Evolutionary conservation across 2,797 vertebrate genomes (phyloP).

Genomic region (Phalanger gymnotis): DNA sequence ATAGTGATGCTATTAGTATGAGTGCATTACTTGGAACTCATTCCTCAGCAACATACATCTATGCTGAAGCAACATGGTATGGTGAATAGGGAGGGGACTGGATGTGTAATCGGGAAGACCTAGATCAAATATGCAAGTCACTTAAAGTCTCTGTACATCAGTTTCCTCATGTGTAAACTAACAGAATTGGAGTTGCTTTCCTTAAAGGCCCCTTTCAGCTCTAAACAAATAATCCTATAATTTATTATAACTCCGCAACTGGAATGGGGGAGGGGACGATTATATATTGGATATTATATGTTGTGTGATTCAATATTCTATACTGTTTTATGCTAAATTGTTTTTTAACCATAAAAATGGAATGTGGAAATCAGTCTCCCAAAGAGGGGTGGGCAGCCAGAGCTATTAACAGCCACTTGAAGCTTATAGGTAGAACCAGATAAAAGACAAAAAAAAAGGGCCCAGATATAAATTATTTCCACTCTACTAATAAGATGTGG

Average conservation of each 20-base stretch:
- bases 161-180: background rate
- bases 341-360: too few relatives aligned
- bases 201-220: background rate
- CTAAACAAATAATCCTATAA: background rate
- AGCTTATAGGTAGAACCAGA: background rate
- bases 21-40: background rate
- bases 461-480: background rate
- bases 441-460: background rate
- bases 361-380: background rate
- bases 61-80: background rate
- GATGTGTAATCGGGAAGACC: background rate
- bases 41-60: background rate
- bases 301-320: too few relatives aligned
- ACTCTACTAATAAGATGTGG: background rate
- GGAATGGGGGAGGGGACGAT: background rate
- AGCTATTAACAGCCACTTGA: background rate
- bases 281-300: too few relatives aligned
- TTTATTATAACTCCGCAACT: background rate
- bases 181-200: background rate
- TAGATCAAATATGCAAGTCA: background rate
- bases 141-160: background rate
- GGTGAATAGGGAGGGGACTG: background rate
- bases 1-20: background rate
- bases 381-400: background rate
- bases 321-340: too few relatives aligned